Evolutionary conservation across 2,888 invertebrate genomes (phyloP), one percentile per base, ranked within the genome.

Genomic region (Tinea semifulvella): DNA sequence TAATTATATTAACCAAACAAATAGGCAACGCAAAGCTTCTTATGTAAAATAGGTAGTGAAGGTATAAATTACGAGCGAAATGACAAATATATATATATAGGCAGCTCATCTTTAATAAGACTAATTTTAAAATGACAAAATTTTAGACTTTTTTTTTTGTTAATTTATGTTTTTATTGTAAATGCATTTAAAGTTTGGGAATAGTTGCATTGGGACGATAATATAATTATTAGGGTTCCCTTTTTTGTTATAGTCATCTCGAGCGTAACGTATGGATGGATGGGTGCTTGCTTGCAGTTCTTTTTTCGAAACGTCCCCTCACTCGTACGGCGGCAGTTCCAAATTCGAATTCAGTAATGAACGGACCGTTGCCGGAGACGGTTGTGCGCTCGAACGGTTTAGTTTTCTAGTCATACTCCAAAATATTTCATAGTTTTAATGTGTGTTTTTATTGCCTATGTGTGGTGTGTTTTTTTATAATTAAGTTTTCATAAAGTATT

Each of bases 231-330:
- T 74, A 74, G 76, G 77, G 75, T 75, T 68, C 70, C 36, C 18
- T 70, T 79, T 75, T 80, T 80, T 77, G 76, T 76, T 70, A 65
- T 65, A 71, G 68, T 69, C 75, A 75, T 80, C 77, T 79, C 77
- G 64, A 56, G 66, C 64, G 75, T 72, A 75, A 68, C 72, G 77
- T 74, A 76, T 74, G 75, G 73, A 65, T 44, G 36, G 20, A 65
- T 45, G 38, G 25, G 66, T 65, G 72, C 67, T 67, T 65, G 72
- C 67, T 67, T 69, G 70, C 68, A 63, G 58, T 63, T 61, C 62
- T 55, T 56, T 65, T 71, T 75, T 67, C 65, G 58, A 69, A 72
- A 75, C 67, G 65, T 70, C 74, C 63, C 67, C 68, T 19, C 13
- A 14, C 26, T 10, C 31, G 6, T 42, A 22, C 7, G n/a, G 22